Evolutionary conservation across 2,113 vertebrate species (phyloP).

Genomic region (Dryoscopus gambensis): DNA sequence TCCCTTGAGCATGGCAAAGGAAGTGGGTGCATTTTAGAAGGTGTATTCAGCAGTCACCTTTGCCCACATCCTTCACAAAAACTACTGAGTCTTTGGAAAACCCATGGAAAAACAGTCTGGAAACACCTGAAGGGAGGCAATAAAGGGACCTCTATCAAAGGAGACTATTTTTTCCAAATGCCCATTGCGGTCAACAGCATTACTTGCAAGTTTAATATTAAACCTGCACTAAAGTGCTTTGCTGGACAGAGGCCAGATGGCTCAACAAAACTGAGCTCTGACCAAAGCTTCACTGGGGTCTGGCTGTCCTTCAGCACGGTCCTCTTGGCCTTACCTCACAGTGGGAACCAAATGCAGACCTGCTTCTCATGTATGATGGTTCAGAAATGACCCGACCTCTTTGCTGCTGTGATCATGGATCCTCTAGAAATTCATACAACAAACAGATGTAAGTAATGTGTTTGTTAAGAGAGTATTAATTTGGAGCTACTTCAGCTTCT

Average conservation of each 20-base stretch:
- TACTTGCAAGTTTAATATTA: not conserved
- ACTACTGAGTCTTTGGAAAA: not conserved
- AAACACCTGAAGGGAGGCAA: not conserved
- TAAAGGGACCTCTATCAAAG: not conserved
- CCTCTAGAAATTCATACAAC: not conserved
- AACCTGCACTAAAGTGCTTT: not conserved
- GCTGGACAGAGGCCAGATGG: slow-evolving; percentile 8
- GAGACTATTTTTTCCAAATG: not conserved
- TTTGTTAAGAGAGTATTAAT: not conserved
- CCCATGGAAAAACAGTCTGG: not conserved
- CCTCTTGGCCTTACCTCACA: not conserved
- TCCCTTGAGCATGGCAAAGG: not conserved
- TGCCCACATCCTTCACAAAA: not conserved
- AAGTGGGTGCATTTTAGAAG: not conserved
- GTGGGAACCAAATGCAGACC: fast-evolving
- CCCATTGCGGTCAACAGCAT: not conserved
- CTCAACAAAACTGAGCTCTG: not conserved
- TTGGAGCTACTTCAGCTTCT: not conserved
- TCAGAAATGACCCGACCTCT: not conserved
- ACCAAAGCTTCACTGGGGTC: not conserved
- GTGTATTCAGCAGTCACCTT: not conserved
- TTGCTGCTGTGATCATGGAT: not conserved
- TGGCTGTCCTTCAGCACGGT: not conserved
- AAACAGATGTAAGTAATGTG: not conserved
- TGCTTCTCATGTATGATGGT: not conserved